Evolutionary conservation across 2,797 vertebrate species (phyloP).

Genomic region (Chaenodraco wilsoni): DNA sequence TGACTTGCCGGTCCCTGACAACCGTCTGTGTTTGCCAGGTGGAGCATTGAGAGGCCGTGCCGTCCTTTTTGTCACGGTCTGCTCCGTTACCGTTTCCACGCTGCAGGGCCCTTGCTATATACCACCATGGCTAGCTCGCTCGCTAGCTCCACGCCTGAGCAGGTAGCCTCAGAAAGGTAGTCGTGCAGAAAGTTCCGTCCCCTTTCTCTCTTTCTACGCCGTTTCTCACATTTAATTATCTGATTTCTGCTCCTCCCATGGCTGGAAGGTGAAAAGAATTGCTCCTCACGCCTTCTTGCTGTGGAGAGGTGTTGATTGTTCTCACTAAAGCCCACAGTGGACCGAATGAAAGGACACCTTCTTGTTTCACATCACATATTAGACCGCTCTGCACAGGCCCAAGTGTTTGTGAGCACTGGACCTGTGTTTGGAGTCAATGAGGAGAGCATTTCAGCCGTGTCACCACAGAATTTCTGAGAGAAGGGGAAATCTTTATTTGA

Average conservation of each 20-base stretch:
- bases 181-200: slow-evolving; percentile 89
- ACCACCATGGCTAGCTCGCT: slow-evolving; percentile 73
- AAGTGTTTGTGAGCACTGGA: slow-evolving; percentile 83
- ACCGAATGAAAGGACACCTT: slow-evolving; percentile 82
- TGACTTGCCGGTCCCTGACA: slow-evolving; percentile 93
- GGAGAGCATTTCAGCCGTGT: slow-evolving; percentile 83
- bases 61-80: slow-evolving; percentile 87
- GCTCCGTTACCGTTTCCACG: slow-evolving; percentile 80
- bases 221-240: slow-evolving; percentile 98
- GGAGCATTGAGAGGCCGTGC: slow-evolving; percentile 87
- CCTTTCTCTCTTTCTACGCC: slow-evolving; percentile 80
- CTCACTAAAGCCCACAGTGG: slow-evolving; percentile 87
- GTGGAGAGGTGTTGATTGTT: slow-evolving; percentile 87
- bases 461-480: slow-evolving; percentile 77
- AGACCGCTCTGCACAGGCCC: slow-evolving; percentile 82
- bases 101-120: slow-evolving; percentile 76
- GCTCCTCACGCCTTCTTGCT: slow-evolving; percentile 84
- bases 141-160: slow-evolving; percentile 83
- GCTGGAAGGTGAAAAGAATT: slow-evolving; percentile 90
- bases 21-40: slow-evolving; percentile 90
- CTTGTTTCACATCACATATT: slow-evolving; percentile 89
- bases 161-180: slow-evolving; percentile 88
- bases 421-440: slow-evolving; percentile 88
- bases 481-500: slow-evolving; percentile 93
- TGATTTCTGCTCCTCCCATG: slow-evolving; percentile 89